Evolutionary conservation across 1,140 invertebrate genomes (phyloP), one percentile per base, ranked within the genome.

Genomic region (Tachypleus tridentatus): DNA sequence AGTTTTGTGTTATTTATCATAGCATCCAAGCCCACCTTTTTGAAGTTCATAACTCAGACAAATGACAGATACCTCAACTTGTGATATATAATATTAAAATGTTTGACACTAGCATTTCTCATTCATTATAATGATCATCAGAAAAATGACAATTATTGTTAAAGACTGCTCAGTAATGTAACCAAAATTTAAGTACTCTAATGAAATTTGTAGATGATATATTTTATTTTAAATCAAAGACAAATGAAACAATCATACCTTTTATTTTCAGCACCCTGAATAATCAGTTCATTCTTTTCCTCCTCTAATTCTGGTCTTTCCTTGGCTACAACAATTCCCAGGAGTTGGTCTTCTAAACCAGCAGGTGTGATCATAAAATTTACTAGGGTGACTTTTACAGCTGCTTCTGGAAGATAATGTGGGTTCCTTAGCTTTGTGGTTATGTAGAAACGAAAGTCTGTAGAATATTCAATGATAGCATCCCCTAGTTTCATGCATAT

Each of bases 401-500:
- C 73, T 10, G 78, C 80, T 70, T 82, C 81, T 3, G 81, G 81
- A 50, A 81, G 70, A 69, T 80, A 81, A 65, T 81, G 80, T 49
- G 80, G 80, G 70, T 81, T 81, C 52, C 79, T 72, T 10, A 79
- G 69, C 64, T 80, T 80, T 7, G 80, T 80, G 6, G 80, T 81
- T 50, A 81, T 78, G 70, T 80, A 81, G 69, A 81, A 78, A 61
- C 71, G 67, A 73, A 97, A 97, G 71, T 86, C 84, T 61, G 83
- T 78, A 70, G 86, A 91, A 73, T 96, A 97, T 78, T 97, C 96
- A 58, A 82, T 79, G 54, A 79, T 80, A 58, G 75, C 76, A 68
- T 82, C 81, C 2, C 81, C 81, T 0, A 82, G 75, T 64, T 81
- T 77, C 50, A 82, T 81, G 71, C 81, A 82, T 47, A 81, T 69